These are phyloP conservation scores for Cecropterus lyciades DNA, from an alignment of 1,140 invertebrate genomes.

Conservation along the genomic window DNA sequence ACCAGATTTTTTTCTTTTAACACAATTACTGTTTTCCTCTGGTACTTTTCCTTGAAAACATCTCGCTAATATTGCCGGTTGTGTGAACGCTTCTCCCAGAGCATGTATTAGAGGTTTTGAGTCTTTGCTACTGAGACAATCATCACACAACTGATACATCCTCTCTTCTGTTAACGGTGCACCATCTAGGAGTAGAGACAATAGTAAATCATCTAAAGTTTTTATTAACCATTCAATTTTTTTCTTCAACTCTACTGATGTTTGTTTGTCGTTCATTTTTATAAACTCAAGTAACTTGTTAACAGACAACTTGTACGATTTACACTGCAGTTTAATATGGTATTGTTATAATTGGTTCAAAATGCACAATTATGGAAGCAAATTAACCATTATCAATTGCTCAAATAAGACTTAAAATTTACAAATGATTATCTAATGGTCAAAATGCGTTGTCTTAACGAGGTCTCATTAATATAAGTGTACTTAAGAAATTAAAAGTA, in stretches of 20 bases:
- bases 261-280: conserved; percentile 23
- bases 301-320: too few species aligned
- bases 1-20: conserved; percentile 43
- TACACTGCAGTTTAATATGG: too few species aligned
- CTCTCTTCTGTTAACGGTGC: conserved; percentile 75
- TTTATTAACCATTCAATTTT: conserved; percentile 41
- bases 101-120: conserved; percentile 66
- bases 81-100: conserved; percentile 73
- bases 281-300: neutral
- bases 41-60: conserved; percentile 84
- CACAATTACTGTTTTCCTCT: conserved; percentile 43
- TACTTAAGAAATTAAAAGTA: neutral
- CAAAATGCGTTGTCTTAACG: neutral
- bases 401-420: neutral
- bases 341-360: too few species aligned
- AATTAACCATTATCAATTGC: neutral
- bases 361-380: too few species aligned
- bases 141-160: conserved; percentile 74
- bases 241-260: conserved; percentile 31
- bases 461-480: conserved; percentile 1
- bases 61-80: conserved; percentile 84
- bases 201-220: conserved; percentile 49
- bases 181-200: conserved; percentile 60
- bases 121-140: conserved; percentile 66
- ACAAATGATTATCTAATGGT: too few species aligned